A percentile compares a stretch with the other conserved stretches of the same genome.
Conservation (phyloP, 2,888 invertebrate species). For the Ophion ellenae region DNA sequence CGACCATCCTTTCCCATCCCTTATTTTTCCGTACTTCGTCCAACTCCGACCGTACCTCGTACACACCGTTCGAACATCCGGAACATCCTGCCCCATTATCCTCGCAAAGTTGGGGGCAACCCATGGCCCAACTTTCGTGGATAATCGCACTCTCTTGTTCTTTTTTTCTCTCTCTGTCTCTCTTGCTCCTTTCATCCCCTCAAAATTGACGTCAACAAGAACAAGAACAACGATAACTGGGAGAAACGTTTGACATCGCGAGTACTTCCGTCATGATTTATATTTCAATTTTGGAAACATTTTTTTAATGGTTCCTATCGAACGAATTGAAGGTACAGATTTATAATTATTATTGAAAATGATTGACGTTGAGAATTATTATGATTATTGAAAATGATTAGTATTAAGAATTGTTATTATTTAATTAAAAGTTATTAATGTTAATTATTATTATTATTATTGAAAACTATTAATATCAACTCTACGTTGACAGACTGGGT, state of each 20-base stretch:
- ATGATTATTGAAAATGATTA: too few relatives aligned
- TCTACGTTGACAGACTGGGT: too few relatives aligned
- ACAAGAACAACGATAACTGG: not conserved
- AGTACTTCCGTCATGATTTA: not conserved
- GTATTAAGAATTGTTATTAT: not conserved
- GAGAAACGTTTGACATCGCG: not conserved
- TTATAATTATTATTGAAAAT: too few relatives aligned
- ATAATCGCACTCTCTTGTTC: conserved; percentile 8
- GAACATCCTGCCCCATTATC: conserved; percentile 27
- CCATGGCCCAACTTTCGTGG: conserved; percentile 2
- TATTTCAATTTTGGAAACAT: not conserved
- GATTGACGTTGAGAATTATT: too few relatives aligned
- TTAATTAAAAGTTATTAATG: not conserved
- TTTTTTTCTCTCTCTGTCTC: not conserved
- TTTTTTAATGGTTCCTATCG: not conserved
- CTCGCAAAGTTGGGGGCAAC: not conserved
- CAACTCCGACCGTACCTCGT: conserved; percentile 9
- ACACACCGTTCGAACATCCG: conserved; percentile 16
- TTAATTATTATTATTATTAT: too few relatives aligned
- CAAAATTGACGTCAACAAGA: not conserved
- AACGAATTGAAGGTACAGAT: too few relatives aligned
- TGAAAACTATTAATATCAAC: too few relatives aligned
- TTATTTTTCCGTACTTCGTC: conserved; percentile 24
- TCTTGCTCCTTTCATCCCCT: not conserved
- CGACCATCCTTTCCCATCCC: not conserved